Conservation (phyloP, 2,113 vertebrate species). For the Tragelaphus imberbis region DNA sequence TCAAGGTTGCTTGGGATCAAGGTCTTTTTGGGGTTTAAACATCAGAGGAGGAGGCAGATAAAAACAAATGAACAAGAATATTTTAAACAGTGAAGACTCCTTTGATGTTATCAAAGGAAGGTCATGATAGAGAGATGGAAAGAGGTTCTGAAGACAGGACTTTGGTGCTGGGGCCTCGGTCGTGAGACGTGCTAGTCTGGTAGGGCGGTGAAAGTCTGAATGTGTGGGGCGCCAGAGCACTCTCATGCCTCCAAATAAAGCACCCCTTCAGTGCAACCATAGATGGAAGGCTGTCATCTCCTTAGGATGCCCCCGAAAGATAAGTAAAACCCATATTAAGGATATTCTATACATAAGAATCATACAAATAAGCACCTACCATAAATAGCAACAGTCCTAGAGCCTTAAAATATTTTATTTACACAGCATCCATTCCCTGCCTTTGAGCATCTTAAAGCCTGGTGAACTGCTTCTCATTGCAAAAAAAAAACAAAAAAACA, state of each 20-base stretch:
- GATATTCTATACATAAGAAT: not conserved
- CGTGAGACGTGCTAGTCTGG: not conserved
- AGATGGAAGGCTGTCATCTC: not conserved
- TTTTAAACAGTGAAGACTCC: not conserved
- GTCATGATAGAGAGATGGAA: not conserved
- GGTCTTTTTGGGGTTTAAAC: not conserved
- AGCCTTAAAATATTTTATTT: not conserved
- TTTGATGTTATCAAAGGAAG: not conserved
- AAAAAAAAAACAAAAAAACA: not conserved
- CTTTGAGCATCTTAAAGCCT: not conserved
- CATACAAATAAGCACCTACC: not conserved
- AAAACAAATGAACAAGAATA: not conserved
- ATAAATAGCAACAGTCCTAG: not conserved
- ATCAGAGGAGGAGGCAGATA: not conserved
- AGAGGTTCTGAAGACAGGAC: not conserved
- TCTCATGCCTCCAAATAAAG: not conserved
- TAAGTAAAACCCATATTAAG: not conserved
- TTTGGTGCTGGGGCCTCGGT: not conserved
- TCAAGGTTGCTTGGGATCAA: not conserved
- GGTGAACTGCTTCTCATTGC: not conserved
- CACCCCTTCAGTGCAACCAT: not conserved
- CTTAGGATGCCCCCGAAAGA: not conserved
- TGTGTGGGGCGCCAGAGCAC: rapidly evolving
- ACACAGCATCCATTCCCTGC: not conserved
- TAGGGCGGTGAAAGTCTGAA: not conserved